phyloP scores from a whole-genome alignment of 1,140 invertebrate genomes.

The Thaumatotibia leucotreta region DNA sequence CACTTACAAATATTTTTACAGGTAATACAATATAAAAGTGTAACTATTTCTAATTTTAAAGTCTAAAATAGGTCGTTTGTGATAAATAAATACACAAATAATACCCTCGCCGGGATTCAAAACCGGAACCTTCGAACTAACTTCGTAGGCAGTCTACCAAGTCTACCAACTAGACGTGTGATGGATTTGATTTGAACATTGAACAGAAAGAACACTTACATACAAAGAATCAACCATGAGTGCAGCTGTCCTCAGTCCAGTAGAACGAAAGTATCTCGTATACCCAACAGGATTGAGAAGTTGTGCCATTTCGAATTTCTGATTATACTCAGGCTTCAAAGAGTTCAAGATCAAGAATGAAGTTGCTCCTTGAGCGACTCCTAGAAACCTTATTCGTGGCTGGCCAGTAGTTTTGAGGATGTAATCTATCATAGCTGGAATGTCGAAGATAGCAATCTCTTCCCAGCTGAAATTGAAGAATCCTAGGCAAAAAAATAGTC shows the following conservation, averaged over 20 bases:
- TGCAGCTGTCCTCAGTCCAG: background rate
- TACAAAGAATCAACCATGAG: background rate
- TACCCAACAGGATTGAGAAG: conserved; percentile 36
- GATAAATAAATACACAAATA: too few relatives aligned
- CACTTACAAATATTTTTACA: too few relatives aligned
- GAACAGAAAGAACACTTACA: background rate
- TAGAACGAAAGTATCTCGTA: background rate
- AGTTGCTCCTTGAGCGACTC: conserved; percentile 77
- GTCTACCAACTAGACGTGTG: too few relatives aligned
- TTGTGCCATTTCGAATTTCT: conserved; percentile 48
- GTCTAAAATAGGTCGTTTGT: too few relatives aligned
- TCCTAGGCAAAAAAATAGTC: too few relatives aligned
- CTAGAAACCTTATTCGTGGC: conserved; percentile 74
- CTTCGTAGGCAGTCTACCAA: too few relatives aligned
- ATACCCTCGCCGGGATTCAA: too few relatives aligned
- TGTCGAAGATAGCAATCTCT: conserved; percentile 79
- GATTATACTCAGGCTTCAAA: conserved; percentile 78
- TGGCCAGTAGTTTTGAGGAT: conserved; percentile 73
- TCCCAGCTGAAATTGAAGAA: conserved; percentile 81
- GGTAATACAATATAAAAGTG: too few relatives aligned
- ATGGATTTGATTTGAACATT: too few relatives aligned
- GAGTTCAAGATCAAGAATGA: conserved; percentile 77
- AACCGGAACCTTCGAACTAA: too few relatives aligned
- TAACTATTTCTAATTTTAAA: too few relatives aligned
- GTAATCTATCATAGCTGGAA: conserved; percentile 82